phyloP scores from a whole-genome alignment of 1,140 invertebrate species.

The Anoplolepis gracilipes region DNA sequence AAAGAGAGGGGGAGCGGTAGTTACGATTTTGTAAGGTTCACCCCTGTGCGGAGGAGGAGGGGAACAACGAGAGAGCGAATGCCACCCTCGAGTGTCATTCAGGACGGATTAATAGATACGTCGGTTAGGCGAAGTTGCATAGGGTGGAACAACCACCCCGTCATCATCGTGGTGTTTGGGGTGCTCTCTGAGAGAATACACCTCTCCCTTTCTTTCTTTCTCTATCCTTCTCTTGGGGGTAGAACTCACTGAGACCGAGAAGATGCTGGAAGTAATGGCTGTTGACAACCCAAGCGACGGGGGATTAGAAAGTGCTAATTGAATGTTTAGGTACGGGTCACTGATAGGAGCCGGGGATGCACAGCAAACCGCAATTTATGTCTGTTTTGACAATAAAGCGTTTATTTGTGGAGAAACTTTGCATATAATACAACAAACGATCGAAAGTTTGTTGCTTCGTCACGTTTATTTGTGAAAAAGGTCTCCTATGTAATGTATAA shows the following conservation, averaged over 20 bases:
- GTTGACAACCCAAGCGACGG: slow-evolving; percentile 82
- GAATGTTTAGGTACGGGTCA: slow-evolving; percentile 83
- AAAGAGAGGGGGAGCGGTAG: slow-evolving; percentile 70
- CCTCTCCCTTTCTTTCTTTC: slow-evolving; percentile 20
- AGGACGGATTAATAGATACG: slow-evolving; percentile 85
- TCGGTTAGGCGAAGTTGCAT: slow-evolving; percentile 76
- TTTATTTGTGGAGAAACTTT: background rate
- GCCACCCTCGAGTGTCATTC: slow-evolving; percentile 85
- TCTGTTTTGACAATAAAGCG: slow-evolving; percentile 13
- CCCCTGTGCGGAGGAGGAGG: slow-evolving; percentile 27
- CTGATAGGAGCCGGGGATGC: background rate
- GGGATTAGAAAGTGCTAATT: slow-evolving; percentile 86
- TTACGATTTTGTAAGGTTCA: slow-evolving; percentile 81
- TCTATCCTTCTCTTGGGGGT: slow-evolving; percentile 34
- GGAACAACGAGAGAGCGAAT: slow-evolving; percentile 42
- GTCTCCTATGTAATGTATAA: background rate
- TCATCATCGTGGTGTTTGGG: slow-evolving; percentile 57
- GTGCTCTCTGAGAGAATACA: slow-evolving; percentile 59
- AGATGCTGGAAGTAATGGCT: slow-evolving; percentile 86
- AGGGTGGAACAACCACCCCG: slow-evolving; percentile 56
- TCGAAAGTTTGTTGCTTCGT: background rate
- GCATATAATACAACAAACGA: background rate
- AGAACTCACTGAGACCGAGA: slow-evolving; percentile 73
- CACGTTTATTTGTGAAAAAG: no score
- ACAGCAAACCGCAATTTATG: slow-evolving; percentile 63